Evolutionary conservation across 2,888 invertebrate genomes (phyloP).

Genomic region (Aelia acuminata): DNA sequence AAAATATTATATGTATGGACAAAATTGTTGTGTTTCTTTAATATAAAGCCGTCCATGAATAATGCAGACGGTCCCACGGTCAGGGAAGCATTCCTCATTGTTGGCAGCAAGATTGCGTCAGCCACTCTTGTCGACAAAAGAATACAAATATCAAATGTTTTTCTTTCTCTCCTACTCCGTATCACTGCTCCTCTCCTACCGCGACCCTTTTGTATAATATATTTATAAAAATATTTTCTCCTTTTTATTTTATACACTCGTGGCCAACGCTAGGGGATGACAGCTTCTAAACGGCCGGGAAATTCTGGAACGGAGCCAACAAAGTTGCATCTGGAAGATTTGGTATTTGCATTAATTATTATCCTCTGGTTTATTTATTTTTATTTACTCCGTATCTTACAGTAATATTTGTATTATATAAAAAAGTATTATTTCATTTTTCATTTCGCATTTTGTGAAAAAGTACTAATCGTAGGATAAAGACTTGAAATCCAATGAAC

Average conservation of each 20-base stretch:
- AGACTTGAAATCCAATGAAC: no score
- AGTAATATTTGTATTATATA: no score
- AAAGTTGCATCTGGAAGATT: neutral
- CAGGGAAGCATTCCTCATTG: constrained; percentile 22
- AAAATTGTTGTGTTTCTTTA: neutral
- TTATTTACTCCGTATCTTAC: no score
- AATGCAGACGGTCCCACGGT: neutral
- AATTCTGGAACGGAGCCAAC: neutral
- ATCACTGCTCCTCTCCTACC: constrained; percentile 1
- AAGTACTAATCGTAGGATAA: no score
- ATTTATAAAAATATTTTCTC: constrained; percentile 3
- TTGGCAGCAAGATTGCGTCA: constrained; percentile 9
- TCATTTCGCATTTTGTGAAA: no score
- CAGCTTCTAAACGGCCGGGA: neutral
- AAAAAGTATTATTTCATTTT: no score
- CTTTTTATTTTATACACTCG: neutral
- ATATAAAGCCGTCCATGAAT: neutral
- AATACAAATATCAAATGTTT: constrained; percentile 32
- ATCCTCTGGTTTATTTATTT: no score
- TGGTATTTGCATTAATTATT: no score
- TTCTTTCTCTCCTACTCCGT: constrained; percentile 2
- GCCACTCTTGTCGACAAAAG: constrained; percentile 4
- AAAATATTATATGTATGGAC: neutral
- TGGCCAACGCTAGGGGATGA: neutral
- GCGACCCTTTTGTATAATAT: neutral